phyloP scores from a whole-genome alignment of 2,113 vertebrate genomes.

The Vulpes lagopus region DNA sequence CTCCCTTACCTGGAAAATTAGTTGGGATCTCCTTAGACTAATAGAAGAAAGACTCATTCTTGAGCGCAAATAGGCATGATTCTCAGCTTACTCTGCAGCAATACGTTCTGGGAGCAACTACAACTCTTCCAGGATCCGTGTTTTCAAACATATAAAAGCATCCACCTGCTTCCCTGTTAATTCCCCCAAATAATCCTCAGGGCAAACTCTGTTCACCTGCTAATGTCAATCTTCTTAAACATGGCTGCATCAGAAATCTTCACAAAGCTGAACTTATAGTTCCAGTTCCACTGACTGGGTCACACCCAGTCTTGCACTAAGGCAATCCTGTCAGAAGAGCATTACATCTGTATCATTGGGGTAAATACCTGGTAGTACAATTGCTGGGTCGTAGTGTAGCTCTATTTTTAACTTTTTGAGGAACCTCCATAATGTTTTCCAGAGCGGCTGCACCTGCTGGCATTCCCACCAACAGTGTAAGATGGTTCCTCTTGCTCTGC shows the following conservation, averaged over 20 bases:
- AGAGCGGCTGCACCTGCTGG: no score
- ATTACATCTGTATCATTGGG: background rate
- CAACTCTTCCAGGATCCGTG: background rate
- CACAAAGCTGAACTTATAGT: background rate
- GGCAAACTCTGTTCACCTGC: conserved; percentile 20
- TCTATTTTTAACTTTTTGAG: no score
- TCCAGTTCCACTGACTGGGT: background rate
- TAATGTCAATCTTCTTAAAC: background rate
- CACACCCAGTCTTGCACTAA: background rate
- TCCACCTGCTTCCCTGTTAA: background rate
- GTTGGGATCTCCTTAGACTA: background rate
- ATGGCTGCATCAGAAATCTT: background rate
- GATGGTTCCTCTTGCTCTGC: no score
- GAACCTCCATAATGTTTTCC: no score
- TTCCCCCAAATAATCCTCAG: background rate
- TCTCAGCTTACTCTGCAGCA: background rate
- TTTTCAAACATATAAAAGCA: background rate
- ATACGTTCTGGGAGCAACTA: background rate
- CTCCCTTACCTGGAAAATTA: conserved; percentile 27
- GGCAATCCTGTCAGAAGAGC: background rate
- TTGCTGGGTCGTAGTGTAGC: no score
- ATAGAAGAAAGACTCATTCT: background rate
- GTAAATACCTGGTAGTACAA: no score
- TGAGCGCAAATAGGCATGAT: background rate
- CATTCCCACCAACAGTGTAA: no score